Percentiles rank a stretch among this genome's conserved stretches.
These are phyloP conservation scores for Lordiphosa collinella DNA, from an alignment of 1,140 invertebrate species.

Conservation along the genomic window DNA sequence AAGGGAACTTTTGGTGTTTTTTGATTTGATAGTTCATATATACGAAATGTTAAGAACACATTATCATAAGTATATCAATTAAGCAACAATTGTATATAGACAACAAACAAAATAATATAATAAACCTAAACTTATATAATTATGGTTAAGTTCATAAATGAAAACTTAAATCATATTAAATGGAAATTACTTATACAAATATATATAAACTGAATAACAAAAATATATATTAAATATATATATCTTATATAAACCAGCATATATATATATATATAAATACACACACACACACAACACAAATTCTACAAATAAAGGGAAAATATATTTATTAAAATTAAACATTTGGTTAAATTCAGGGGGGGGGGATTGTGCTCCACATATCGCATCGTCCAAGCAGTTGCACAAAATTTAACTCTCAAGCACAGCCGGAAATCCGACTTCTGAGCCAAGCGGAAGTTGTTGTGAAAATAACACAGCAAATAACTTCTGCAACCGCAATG, in stretches of 20 bases:
- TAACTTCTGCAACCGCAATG: slow-evolving; percentile 75
- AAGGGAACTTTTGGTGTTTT: too few species aligned
- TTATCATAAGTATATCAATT: too few species aligned
- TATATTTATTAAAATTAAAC: slow-evolving; percentile 71
- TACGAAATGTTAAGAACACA: too few species aligned
- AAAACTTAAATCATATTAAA: too few species aligned
- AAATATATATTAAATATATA: slow-evolving; percentile 22
- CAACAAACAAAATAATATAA: too few species aligned
- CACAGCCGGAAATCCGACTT: slow-evolving; percentile 61
- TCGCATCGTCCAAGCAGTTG: slow-evolving; percentile 50
- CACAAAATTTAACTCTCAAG: slow-evolving; percentile 55
- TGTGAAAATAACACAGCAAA: slow-evolving; percentile 78
- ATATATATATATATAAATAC: slow-evolving; percentile 36
- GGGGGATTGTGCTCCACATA: neutral
- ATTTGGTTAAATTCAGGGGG: slow-evolving; percentile 27
- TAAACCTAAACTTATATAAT: slow-evolving; percentile 7
- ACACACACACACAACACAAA: slow-evolving; percentile 33
- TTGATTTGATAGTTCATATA: too few species aligned
- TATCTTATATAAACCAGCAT: slow-evolving; percentile 41
- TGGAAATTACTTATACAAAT: slow-evolving; percentile 10
- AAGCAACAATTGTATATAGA: too few species aligned
- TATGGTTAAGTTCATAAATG: slow-evolving; percentile 27
- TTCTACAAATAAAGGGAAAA: slow-evolving; percentile 75
- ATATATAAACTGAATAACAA: slow-evolving; percentile 39
- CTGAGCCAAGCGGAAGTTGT: slow-evolving; percentile 67